Percentiles rank a stretch among this genome's conserved stretches.
These are phyloP conservation scores for Atractosteus spatula DNA, from an alignment of 2,113 vertebrate species.

Conservation along the genomic window DNA sequence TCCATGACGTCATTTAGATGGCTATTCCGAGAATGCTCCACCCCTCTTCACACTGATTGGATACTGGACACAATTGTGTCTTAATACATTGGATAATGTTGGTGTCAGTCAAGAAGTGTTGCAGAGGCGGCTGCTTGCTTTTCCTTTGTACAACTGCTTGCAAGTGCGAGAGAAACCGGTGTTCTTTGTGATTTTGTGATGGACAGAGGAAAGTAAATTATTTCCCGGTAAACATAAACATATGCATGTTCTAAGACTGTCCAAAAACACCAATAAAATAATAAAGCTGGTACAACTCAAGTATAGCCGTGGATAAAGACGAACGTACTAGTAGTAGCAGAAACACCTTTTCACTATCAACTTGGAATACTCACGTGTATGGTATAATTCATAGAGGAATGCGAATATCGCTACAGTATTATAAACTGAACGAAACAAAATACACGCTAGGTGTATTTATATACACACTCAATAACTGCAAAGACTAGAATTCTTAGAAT, in stretches of 20 bases:
- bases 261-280: not conserved
- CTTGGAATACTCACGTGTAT: too few species aligned
- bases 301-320: too few species aligned
- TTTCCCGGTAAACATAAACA: not conserved
- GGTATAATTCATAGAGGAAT: too few species aligned
- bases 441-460: too few species aligned
- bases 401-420: too few species aligned
- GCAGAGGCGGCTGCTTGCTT: slow-evolving; percentile 36
- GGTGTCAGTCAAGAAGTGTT: slow-evolving; percentile 46
- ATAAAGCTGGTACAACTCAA: too few species aligned
- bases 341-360: too few species aligned
- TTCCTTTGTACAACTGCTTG: not conserved
- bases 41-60: slow-evolving; percentile 60
- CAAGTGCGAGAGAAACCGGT: slow-evolving; percentile 5
- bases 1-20: slow-evolving; percentile 69
- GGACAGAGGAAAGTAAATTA: not conserved
- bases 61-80: slow-evolving; percentile 37
- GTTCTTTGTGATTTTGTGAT: not conserved
- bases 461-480: too few species aligned
- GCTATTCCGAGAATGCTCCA: slow-evolving; percentile 51
- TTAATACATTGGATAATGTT: slow-evolving; percentile 50
- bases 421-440: too few species aligned
- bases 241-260: not conserved
- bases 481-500: too few species aligned
- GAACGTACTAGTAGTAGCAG: too few species aligned